Percentiles rank a stretch among this genome's conserved stretches.
These are phyloP conservation scores for Ptyas mucosa DNA, from an alignment of 2,113 vertebrate species.

Conservation along the genomic window DNA sequence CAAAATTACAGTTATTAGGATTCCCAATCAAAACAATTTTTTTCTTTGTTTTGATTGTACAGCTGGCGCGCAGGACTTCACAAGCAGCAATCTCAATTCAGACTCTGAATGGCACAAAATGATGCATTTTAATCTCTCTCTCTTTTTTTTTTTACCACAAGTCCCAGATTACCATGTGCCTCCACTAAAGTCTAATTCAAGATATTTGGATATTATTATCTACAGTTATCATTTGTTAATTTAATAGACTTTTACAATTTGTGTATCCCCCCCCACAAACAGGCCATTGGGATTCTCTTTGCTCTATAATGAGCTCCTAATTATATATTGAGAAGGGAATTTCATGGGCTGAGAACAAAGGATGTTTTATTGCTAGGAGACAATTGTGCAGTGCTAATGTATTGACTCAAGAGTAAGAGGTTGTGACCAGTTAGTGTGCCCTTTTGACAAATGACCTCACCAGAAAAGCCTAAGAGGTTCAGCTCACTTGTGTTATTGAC, in stretches of 20 bases:
- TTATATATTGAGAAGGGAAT: neutral
- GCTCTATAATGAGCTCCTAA: neutral
- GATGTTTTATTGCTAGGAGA: neutral
- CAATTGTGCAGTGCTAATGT: neutral
- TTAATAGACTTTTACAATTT: neutral
- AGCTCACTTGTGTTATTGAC: neutral
- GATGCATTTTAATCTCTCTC: neutral
- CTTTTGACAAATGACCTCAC: neutral
- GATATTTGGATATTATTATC: neutral
- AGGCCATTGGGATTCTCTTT: neutral
- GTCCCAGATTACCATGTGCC: conserved; percentile 22
- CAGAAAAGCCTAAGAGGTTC: neutral
- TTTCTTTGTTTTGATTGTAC: conserved; percentile 43
- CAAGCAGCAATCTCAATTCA: conserved; percentile 28
- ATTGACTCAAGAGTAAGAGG: neutral
- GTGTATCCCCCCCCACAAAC: neutral
- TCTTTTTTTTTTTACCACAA: neutral
- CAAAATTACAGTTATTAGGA: conserved; percentile 60
- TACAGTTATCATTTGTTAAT: neutral
- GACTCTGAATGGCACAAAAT: conserved; percentile 16
- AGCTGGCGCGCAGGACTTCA: conserved; percentile 43
- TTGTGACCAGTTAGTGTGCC: neutral
- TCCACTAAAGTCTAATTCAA: conserved; percentile 36
- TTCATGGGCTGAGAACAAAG: neutral
- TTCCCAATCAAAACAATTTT: conserved; percentile 24